Evolutionary conservation across 2,888 invertebrate species (phyloP).

Genomic region (Noctuana brunneofusca): DNA sequence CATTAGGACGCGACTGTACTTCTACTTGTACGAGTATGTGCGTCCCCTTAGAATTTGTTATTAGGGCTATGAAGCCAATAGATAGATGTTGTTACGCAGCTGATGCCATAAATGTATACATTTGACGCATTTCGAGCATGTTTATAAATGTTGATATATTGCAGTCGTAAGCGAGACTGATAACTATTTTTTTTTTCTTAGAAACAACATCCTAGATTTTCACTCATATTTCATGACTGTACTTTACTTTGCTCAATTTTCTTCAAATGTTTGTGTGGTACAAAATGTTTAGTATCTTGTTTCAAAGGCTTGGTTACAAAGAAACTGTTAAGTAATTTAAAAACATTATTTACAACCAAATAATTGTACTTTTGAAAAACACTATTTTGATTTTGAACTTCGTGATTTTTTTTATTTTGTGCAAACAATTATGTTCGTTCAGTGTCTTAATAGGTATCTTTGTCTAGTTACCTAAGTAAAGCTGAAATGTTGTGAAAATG

Average conservation of each 20-base stretch:
- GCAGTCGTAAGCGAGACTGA: slow-evolving; percentile 22
- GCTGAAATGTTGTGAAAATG: slow-evolving; percentile 16
- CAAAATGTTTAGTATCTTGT: too few species aligned
- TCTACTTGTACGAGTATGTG: slow-evolving; percentile 31
- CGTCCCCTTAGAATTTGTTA: slow-evolving; percentile 39
- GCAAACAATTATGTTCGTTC: too few species aligned
- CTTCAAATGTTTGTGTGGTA: too few species aligned
- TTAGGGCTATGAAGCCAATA: slow-evolving; percentile 27
- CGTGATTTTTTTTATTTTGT: neutral
- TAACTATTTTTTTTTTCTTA: neutral
- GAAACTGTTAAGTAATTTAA: too few species aligned
- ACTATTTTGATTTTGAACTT: too few species aligned
- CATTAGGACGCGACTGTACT: slow-evolving; percentile 46
- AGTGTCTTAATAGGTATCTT: neutral
- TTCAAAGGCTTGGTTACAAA: too few species aligned
- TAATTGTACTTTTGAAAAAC: too few species aligned
- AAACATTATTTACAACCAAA: too few species aligned
- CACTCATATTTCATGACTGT: slow-evolving; percentile 10
- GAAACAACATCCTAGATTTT: neutral
- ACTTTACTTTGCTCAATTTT: slow-evolving; percentile 13
- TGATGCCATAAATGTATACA: slow-evolving; percentile 29
- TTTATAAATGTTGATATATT: slow-evolving; percentile 31
- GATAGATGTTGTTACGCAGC: slow-evolving; percentile 14
- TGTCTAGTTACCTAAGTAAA: slow-evolving; percentile 5
- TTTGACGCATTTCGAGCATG: slow-evolving; percentile 24